These are phyloP conservation scores for Gymnocypris eckloni DNA, from an alignment of 2,797 vertebrate genomes.

Conservation along the genomic window DNA sequence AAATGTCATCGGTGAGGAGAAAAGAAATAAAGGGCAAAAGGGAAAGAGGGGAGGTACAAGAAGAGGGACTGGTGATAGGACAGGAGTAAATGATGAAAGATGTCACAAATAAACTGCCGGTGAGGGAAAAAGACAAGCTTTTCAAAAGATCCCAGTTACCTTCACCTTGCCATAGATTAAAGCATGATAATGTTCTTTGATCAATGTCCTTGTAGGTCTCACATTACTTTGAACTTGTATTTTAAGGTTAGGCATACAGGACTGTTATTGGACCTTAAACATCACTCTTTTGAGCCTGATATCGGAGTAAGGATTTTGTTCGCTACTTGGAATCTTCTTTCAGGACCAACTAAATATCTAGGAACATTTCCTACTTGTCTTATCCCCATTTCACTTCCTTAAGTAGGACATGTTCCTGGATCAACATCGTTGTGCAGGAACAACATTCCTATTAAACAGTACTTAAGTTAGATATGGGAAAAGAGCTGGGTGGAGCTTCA, in stretches of 20 bases:
- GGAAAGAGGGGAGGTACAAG: conserved; percentile 38
- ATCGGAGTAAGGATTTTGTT: neutral
- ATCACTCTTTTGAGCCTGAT: neutral
- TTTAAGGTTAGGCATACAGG: neutral
- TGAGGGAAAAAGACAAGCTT: neutral
- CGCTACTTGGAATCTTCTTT: neutral
- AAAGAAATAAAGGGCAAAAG: neutral
- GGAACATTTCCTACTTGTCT: neutral
- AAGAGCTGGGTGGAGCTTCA: too few species aligned
- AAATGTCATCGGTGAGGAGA: conserved; percentile 88
- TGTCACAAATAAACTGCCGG: neutral
- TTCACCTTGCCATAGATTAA: neutral
- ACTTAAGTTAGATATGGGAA: neutral
- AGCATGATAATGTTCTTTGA: neutral
- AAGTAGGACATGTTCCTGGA: neutral
- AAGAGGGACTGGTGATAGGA: conserved; percentile 54
- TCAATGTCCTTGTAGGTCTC: neutral
- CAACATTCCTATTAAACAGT: neutral
- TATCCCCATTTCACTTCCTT: neutral
- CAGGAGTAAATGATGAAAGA: neutral
- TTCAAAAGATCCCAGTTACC: neutral
- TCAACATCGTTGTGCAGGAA: neutral
- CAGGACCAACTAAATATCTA: neutral
- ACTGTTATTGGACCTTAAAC: neutral
- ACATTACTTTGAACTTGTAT: neutral